A percentile compares a stretch with the other conserved stretches of the same genome.
Conservation (phyloP, 2,113 vertebrate species). For the Chionis minor region DNA sequence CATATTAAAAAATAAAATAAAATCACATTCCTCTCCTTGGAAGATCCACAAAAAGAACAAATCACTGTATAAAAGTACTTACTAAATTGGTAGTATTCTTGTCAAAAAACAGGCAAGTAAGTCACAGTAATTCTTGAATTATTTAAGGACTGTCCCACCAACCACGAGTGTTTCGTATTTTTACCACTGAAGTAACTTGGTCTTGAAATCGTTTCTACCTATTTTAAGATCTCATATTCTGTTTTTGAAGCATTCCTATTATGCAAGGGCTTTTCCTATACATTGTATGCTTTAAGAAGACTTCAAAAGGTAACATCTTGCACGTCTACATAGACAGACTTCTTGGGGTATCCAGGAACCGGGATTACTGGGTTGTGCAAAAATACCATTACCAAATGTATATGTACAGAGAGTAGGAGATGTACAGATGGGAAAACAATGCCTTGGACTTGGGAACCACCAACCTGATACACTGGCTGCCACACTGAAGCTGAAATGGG, state of each 20-base stretch:
- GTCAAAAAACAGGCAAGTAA: not conserved
- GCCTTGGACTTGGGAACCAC: not conserved
- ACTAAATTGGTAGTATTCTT: not conserved
- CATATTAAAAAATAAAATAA: not conserved
- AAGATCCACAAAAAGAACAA: not conserved
- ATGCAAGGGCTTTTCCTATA: not conserved
- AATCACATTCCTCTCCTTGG: not conserved
- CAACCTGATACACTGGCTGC: not conserved
- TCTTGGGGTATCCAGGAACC: not conserved
- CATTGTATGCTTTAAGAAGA: not conserved
- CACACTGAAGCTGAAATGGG: not conserved
- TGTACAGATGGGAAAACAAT: not conserved
- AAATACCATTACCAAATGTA: not conserved
- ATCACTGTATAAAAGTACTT: not conserved
- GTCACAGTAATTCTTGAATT: not conserved
- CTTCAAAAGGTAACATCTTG: not conserved
- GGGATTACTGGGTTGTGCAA: not conserved
- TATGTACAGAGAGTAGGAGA: not conserved
- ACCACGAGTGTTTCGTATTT: not conserved
- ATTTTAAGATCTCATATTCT: not conserved
- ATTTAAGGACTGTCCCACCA: not conserved
- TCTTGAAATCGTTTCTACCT: not conserved
- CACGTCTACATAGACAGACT: not conserved
- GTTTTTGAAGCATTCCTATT: not conserved
- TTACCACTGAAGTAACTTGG: not conserved